Percentiles rank a stretch among this genome's conserved stretches.
Conservation (phyloP, 2,888 invertebrate species). For the Entomobrya proxima region DNA sequence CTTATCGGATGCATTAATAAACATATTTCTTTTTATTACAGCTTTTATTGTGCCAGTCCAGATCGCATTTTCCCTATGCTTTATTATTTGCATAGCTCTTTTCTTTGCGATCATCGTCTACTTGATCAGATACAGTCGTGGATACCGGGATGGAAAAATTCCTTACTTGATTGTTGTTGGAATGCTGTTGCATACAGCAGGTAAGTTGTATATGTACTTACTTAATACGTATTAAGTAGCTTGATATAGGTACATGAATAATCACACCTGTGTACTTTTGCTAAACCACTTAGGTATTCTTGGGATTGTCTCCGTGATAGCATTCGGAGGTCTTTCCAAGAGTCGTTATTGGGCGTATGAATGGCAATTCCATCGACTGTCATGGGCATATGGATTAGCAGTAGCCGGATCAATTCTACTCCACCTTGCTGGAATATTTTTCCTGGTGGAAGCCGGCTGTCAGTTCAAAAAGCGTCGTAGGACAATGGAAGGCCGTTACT, state of each 20-base stretch:
- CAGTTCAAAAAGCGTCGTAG: constrained; percentile 78
- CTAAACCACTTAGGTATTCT: constrained; percentile 81
- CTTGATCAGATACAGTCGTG: constrained; percentile 89
- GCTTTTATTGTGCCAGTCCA: constrained; percentile 97
- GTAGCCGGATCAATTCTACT: constrained; percentile 87
- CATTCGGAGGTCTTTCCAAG: constrained; percentile 92
- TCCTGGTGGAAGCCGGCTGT: constrained; percentile 88
- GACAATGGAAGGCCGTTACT: constrained; percentile 48
- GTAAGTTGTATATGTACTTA: constrained; percentile 76
- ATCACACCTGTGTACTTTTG: background rate
- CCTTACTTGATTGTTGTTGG: constrained; percentile 84
- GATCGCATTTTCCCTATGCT: constrained; percentile 92
- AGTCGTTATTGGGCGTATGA: constrained; percentile 96
- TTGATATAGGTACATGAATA: background rate
- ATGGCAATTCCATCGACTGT: constrained; percentile 95
- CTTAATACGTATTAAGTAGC: background rate
- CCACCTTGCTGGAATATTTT: constrained; percentile 85
- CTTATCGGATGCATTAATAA: background rate
- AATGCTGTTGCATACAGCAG: constrained; percentile 82
- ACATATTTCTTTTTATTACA: constrained; percentile 78
- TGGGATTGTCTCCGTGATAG: constrained; percentile 88
- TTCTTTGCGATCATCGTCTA: constrained; percentile 87
- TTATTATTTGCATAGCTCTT: constrained; percentile 86
- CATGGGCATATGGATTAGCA: constrained; percentile 94
- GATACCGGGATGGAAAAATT: constrained; percentile 84